Evolutionary conservation across 2,888 invertebrate genomes (phyloP).

Genomic region (Neoascia interrupta): DNA sequence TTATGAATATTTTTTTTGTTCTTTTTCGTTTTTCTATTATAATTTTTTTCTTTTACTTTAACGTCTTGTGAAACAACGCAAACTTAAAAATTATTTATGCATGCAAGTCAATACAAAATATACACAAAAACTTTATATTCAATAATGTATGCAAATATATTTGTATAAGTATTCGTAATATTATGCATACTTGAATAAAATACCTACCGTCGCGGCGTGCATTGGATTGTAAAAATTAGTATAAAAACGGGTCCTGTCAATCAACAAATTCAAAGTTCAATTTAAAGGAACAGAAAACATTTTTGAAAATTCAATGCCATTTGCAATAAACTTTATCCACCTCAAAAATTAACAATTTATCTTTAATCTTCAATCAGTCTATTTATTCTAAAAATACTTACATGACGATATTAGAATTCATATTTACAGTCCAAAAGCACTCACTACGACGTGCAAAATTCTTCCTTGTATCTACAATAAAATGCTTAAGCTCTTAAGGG

Average conservation of each 20-base stretch:
- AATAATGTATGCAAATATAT: slow-evolving; percentile 22
- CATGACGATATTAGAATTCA: neutral
- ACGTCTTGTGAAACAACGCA: too few relatives aligned
- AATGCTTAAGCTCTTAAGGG: too few relatives aligned
- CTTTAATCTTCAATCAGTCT: slow-evolving; percentile 6
- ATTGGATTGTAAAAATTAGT: slow-evolving; percentile 19
- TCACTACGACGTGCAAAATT: too few relatives aligned
- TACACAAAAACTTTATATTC: too few relatives aligned
- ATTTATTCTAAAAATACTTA: slow-evolving; percentile 16
- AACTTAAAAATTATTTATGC: too few relatives aligned
- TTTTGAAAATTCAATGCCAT: neutral
- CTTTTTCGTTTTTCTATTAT: neutral
- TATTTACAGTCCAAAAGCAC: too few relatives aligned
- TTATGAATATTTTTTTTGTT: neutral
- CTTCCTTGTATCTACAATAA: too few relatives aligned
- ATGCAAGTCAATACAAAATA: too few relatives aligned
- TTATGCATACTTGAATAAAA: too few relatives aligned
- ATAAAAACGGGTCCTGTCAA: slow-evolving; percentile 6
- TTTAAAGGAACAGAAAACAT: slow-evolving; percentile 4
- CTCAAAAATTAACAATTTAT: slow-evolving; percentile 20
- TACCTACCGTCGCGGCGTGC: slow-evolving; percentile 31
- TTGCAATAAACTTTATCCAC: slow-evolving; percentile 57
- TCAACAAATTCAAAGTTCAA: neutral
- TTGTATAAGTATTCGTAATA: too few relatives aligned
- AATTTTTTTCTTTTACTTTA: neutral